Evolutionary conservation across 2,113 vertebrate genomes (phyloP).

Genomic region (Epinephelus lanceolatus): DNA sequence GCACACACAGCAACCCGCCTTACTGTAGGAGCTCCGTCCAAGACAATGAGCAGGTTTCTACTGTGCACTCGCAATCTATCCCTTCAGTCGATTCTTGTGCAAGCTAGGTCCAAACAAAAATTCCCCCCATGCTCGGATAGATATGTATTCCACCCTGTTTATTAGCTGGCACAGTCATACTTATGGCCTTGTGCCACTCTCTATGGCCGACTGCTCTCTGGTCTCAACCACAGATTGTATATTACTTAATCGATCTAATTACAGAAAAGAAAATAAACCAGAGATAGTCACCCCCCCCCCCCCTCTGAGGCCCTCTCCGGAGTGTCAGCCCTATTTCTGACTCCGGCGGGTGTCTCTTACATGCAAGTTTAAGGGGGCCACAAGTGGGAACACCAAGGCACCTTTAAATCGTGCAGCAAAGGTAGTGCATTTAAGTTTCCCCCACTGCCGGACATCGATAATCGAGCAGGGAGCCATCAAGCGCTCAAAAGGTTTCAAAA

Average conservation of each 20-base stretch:
- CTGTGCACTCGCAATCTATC: conserved; percentile 47
- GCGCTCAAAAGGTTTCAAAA: conserved; percentile 61
- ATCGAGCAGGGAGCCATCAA: conserved; percentile 57
- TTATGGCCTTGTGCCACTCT: conserved; percentile 45
- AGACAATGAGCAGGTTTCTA: conserved; percentile 56
- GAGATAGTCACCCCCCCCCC: conserved; percentile 65
- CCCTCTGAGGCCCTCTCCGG: conserved; percentile 72
- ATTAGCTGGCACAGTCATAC: conserved; percentile 53
- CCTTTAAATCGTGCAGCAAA: conserved; percentile 85
- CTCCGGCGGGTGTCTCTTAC: conserved; percentile 84
- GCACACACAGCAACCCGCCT: conserved; percentile 57
- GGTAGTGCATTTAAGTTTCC: conserved; percentile 79
- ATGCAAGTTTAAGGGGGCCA: conserved; percentile 84
- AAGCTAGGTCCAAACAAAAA: conserved; percentile 48
- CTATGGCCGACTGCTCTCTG: conserved; percentile 64
- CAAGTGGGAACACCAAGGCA: conserved; percentile 84
- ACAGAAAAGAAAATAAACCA: conserved; percentile 84
- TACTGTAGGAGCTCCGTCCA: conserved; percentile 48
- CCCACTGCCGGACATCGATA: conserved; percentile 62
- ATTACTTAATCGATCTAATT: conserved; percentile 82
- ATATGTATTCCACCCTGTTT: conserved; percentile 73
- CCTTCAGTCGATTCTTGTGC: conserved; percentile 55
- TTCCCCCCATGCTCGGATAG: conserved; percentile 64
- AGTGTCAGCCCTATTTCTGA: conserved; percentile 87
- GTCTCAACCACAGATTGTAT: conserved; percentile 74